phyloP scores from a whole-genome alignment of 2,797 vertebrate genomes.

The Pseudochaenichthys georgianus region DNA sequence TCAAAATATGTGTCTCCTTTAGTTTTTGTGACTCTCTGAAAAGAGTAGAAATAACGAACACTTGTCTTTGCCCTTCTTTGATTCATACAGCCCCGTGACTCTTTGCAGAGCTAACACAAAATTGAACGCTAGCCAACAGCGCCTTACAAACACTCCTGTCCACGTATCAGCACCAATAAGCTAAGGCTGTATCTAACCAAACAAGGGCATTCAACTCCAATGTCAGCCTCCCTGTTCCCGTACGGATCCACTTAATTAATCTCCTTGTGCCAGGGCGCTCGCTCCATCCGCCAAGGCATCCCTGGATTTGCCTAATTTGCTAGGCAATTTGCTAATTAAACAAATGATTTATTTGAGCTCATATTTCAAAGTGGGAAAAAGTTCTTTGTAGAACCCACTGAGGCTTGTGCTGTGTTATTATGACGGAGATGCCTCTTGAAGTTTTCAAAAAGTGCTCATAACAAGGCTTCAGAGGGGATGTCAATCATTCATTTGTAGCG shows the following conservation, averaged over 20 bases:
- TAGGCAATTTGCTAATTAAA: constrained; percentile 74
- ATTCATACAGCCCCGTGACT: not conserved
- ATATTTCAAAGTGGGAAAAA: constrained; percentile 72
- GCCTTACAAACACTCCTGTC: constrained; percentile 20
- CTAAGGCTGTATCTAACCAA: constrained; percentile 50
- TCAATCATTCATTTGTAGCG: constrained; percentile 65
- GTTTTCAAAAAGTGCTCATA: constrained; percentile 42
- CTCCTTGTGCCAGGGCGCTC: constrained; percentile 75
- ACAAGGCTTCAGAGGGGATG: constrained; percentile 57
- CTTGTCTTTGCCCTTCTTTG: not conserved
- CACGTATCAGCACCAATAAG: constrained; percentile 20
- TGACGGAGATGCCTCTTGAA: constrained; percentile 61
- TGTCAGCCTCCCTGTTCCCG: constrained; percentile 73
- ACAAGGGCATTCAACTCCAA: constrained; percentile 58
- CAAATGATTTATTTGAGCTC: constrained; percentile 80
- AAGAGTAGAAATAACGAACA: constrained; percentile 31
- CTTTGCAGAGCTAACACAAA: constrained; percentile 8
- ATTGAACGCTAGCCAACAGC: constrained; percentile 29
- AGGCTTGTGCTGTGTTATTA: constrained; percentile 69
- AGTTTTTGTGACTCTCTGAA: constrained; percentile 19
- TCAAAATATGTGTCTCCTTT: constrained; percentile 23
- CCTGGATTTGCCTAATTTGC: constrained; percentile 82
- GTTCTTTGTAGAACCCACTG: constrained; percentile 64
- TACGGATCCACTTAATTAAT: constrained; percentile 81
- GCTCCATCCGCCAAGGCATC: constrained; percentile 72